phyloP scores from a whole-genome alignment of 2,888 invertebrate species.

The Branchinecta sandiegonensis region DNA sequence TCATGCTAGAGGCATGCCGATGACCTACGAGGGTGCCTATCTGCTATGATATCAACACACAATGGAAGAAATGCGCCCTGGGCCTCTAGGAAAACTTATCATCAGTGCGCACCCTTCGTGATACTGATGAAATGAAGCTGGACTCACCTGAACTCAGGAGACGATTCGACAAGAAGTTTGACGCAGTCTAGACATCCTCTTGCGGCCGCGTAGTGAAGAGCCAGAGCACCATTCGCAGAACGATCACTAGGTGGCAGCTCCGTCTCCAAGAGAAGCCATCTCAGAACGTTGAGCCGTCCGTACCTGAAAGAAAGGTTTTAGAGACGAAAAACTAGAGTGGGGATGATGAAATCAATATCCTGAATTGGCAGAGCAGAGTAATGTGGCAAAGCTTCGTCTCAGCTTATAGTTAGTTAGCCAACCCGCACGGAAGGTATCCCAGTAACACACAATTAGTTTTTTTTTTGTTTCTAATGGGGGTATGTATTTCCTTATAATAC shows the following conservation, averaged over 20 bases:
- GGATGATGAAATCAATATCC: too few relatives aligned
- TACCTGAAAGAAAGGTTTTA: constrained; percentile 36
- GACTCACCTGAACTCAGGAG: constrained; percentile 54
- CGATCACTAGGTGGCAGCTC: constrained; percentile 42
- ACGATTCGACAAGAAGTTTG: constrained; percentile 57
- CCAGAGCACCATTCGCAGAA: constrained; percentile 52
- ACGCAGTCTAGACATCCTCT: constrained; percentile 74
- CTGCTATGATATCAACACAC: not conserved
- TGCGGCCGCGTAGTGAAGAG: constrained; percentile 73
- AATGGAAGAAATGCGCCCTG: not conserved
- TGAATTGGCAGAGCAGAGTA: too few relatives aligned
- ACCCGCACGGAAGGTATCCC: too few relatives aligned
- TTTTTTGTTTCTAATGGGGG: too few relatives aligned
- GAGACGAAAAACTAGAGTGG: constrained; percentile 12
- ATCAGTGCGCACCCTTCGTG: not conserved
- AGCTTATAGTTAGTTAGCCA: too few relatives aligned
- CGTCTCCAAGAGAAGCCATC: constrained; percentile 45
- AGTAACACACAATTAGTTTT: too few relatives aligned
- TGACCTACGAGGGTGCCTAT: not conserved
- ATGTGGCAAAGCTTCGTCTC: too few relatives aligned
- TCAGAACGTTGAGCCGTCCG: constrained; percentile 42
- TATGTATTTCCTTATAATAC: too few relatives aligned
- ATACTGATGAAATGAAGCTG: not conserved
- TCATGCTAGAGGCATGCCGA: too few relatives aligned
- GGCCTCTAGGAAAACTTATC: not conserved